phyloP scores from a whole-genome alignment of 2,797 vertebrate genomes.

The Hippopotamyrus pictus region DNA sequence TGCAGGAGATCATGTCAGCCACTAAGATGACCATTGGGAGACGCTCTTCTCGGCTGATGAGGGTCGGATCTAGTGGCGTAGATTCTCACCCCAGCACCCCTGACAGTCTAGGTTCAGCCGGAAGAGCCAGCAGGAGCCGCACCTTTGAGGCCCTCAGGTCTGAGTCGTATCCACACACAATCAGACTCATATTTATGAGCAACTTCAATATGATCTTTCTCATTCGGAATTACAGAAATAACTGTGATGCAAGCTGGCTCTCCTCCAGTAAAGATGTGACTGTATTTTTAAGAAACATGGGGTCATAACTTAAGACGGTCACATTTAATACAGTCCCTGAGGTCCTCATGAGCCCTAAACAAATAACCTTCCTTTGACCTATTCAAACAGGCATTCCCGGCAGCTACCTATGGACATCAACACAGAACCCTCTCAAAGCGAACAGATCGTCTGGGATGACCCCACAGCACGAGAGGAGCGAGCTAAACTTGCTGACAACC shows the following conservation, averaged over 20 bases:
- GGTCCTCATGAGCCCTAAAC: neutral
- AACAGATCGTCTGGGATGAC: slow-evolving; percentile 98
- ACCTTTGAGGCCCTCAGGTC: slow-evolving; percentile 86
- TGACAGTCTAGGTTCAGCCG: slow-evolving; percentile 56
- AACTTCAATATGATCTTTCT: neutral
- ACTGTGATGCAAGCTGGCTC: neutral
- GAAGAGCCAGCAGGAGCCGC: slow-evolving; percentile 65
- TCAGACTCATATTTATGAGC: no score
- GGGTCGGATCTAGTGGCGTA: slow-evolving; percentile 48
- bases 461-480: slow-evolving; percentile 92
- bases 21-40: slow-evolving; percentile 76
- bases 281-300: neutral
- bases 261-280: neutral
- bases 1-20: slow-evolving; percentile 96
- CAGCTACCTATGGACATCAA: slow-evolving; percentile 71
- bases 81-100: slow-evolving; percentile 72
- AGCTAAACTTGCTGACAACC: slow-evolving; percentile 87
- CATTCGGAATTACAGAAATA: neutral
- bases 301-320: neutral
- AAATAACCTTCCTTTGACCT: neutral
- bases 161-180: neutral
- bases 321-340: neutral
- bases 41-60: slow-evolving; percentile 58
- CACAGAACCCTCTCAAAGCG: slow-evolving; percentile 91
- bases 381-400: slow-evolving; percentile 67